Evolutionary conservation across 2,888 invertebrate genomes (phyloP).

Genomic region (Ophioninae sp.): DNA sequence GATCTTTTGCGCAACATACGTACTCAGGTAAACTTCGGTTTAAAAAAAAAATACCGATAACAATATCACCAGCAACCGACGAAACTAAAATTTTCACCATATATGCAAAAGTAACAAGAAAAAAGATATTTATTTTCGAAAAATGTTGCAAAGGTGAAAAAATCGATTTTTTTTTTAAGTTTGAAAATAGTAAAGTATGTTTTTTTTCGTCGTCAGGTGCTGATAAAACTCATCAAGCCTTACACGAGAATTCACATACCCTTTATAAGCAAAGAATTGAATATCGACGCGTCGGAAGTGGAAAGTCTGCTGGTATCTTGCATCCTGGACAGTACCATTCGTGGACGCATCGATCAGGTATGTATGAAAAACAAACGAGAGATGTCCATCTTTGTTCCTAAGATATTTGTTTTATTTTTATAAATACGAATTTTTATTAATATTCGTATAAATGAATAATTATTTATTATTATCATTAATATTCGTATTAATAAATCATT

Average conservation of each 20-base stretch:
- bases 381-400: not conserved
- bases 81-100: too few relatives aligned
- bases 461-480: not conserved
- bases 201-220: conserved; percentile 86
- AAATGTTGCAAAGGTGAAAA: too few relatives aligned
- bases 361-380: not conserved
- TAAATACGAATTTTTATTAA: not conserved
- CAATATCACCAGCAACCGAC: too few relatives aligned
- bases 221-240: conserved; percentile 98
- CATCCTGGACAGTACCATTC: conserved; percentile 96
- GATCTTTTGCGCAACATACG: conserved; percentile 97
- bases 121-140: too few relatives aligned
- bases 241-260: conserved; percentile 99
- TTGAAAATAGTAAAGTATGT: conserved; percentile 65
- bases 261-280: conserved; percentile 97
- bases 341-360: conserved; percentile 94
- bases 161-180: too few relatives aligned
- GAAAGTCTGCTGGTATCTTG: conserved; percentile 98
- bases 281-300: conserved; percentile 96
- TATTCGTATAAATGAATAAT: too few relatives aligned
- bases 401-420: not conserved
- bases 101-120: too few relatives aligned
- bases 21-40: conserved; percentile 82
- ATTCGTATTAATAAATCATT: too few relatives aligned
- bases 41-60: too few relatives aligned